Evolutionary conservation across 2,113 vertebrate species (phyloP).

Genomic region (Leucoraja erinaceus): DNA sequence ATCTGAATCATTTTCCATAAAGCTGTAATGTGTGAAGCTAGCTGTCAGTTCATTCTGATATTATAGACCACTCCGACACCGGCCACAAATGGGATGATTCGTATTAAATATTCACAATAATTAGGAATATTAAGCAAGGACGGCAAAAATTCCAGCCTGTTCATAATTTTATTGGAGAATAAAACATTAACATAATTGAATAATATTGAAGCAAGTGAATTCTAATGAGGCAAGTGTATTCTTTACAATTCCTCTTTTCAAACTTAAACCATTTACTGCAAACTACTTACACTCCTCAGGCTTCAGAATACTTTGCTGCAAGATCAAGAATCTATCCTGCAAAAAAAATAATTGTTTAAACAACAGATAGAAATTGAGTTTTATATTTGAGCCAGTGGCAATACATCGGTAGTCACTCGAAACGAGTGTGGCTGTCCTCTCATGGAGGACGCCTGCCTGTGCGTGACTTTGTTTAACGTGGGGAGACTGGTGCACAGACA

Average conservation of each 20-base stretch:
- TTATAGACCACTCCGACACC: background rate
- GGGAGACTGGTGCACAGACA: too few species aligned
- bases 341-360: background rate
- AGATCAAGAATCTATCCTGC: background rate
- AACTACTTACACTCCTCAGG: background rate
- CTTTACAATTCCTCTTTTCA: background rate
- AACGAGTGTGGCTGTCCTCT: too few species aligned
- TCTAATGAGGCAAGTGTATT: background rate
- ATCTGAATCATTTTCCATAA: background rate
- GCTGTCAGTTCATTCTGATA: background rate
- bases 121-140: background rate
- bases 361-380: background rate
- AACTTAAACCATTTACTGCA: background rate
- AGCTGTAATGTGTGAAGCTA: background rate
- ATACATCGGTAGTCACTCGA: background rate
- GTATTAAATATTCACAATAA: background rate
- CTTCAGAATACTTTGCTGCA: background rate
- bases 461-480: too few species aligned
- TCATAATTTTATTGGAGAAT: background rate
- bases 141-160: background rate
- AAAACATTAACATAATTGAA: background rate
- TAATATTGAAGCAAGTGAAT: background rate
- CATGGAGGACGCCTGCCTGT: too few species aligned
- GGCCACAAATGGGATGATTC: background rate
- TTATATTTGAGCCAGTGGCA: background rate